Percentiles rank a stretch among this genome's conserved stretches.
These are phyloP conservation scores for Dinoponera quadriceps DNA, from an alignment of 1,140 invertebrate genomes.

Conservation along the genomic window DNA sequence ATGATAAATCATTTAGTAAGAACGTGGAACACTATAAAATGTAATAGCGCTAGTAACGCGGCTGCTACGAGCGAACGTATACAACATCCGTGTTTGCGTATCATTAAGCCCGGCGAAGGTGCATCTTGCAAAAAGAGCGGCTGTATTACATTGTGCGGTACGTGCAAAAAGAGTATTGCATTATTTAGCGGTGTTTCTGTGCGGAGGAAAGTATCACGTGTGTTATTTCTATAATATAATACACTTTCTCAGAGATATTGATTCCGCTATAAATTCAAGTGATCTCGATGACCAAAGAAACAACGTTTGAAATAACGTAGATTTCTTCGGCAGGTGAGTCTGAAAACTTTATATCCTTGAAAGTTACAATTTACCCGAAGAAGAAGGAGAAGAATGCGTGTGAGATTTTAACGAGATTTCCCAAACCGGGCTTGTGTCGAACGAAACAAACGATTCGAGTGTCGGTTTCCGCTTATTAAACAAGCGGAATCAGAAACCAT, in stretches of 20 bases:
- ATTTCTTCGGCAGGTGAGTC: not conserved
- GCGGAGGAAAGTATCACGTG: not conserved
- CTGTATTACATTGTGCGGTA: not conserved
- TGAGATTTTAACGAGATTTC: not conserved
- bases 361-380: not conserved
- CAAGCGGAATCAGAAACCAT: not conserved
- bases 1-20: constrained; percentile 74
- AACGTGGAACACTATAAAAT: constrained; percentile 68
- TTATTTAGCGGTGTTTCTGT: not conserved
- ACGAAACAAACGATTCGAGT: not conserved
- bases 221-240: constrained; percentile 5
- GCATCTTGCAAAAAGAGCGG: not conserved
- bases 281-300: not conserved
- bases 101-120: constrained; percentile 33
- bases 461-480: not conserved
- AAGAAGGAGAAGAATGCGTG: not conserved
- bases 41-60: constrained; percentile 64
- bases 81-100: constrained; percentile 4
- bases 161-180: no score
- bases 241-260: constrained; percentile 28
- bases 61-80: constrained; percentile 44
- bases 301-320: not conserved
- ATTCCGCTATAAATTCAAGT: not conserved
- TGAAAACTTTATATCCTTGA: not conserved
- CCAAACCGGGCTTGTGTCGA: not conserved